These are phyloP conservation scores for Adelognathus sp. DNA, from an alignment of 2,888 invertebrate genomes.

Conservation along the genomic window DNA sequence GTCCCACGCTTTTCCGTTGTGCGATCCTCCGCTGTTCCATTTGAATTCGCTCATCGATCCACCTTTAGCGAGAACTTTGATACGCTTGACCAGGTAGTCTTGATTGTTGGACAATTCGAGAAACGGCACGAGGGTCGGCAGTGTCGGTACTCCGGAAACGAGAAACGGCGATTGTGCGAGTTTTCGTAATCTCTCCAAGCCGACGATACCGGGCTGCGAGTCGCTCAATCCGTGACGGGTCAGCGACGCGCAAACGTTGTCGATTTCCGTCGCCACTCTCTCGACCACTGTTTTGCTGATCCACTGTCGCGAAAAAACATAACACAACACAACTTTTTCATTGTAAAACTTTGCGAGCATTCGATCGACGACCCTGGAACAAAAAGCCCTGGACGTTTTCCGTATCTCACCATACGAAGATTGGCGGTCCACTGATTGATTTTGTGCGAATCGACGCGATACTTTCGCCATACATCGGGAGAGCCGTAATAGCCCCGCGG, in stretches of 20 bases:
- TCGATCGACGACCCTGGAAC: too few species aligned
- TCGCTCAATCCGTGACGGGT: conserved; percentile 87
- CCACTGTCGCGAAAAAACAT: conserved; percentile 85
- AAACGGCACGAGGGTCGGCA: conserved; percentile 88
- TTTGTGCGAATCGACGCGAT: conserved; percentile 86
- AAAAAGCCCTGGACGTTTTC: not conserved
- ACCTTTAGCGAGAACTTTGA: conserved; percentile 90
- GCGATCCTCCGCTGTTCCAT: conserved; percentile 92
- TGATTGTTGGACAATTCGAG: conserved; percentile 92
- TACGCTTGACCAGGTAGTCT: conserved; percentile 91
- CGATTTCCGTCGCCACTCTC: conserved; percentile 89
- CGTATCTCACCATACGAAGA: conserved; percentile 85
- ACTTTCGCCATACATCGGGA: conserved; percentile 84
- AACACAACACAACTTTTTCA: not conserved
- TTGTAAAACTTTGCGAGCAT: too few species aligned
- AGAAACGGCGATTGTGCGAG: conserved; percentile 84
- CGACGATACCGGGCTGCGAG: conserved; percentile 86
- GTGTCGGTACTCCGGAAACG: conserved; percentile 83
- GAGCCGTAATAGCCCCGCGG: conserved; percentile 80
- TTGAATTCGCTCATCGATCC: conserved; percentile 94
- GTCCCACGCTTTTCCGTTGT: conserved; percentile 90
- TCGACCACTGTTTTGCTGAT: conserved; percentile 91
- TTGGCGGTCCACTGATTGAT: conserved; percentile 91
- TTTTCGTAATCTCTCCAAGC: conserved; percentile 89
- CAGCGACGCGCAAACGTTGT: conserved; percentile 87